Percentiles rank a stretch among this genome's conserved stretches.
These are phyloP conservation scores for Acyrthosiphon pisum DNA, from an alignment of 1,140 invertebrate genomes.

Conservation along the genomic window DNA sequence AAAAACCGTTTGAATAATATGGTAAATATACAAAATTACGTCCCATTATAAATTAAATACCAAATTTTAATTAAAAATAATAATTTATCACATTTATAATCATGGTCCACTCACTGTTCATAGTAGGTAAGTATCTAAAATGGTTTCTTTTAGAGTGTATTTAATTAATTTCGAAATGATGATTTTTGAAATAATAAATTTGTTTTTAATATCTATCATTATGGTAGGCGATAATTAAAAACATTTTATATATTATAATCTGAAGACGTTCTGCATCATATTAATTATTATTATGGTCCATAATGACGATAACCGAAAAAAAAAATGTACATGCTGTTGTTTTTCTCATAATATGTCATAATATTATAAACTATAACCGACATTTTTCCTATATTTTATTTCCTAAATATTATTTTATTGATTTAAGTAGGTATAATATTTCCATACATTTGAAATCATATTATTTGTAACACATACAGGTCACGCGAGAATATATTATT, in stretches of 20 bases:
- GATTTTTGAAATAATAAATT: background rate
- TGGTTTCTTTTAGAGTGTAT: background rate
- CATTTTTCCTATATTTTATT: no score
- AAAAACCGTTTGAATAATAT: background rate
- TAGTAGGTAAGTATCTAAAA: background rate
- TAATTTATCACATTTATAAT: background rate
- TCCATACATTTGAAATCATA: no score
- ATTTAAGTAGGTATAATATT: no score
- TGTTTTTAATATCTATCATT: background rate
- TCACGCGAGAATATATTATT: no score
- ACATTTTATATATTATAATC: background rate
- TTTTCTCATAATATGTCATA: background rate
- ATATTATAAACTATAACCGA: background rate
- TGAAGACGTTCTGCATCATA: background rate
- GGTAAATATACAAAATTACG: background rate
- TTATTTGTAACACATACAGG: no score
- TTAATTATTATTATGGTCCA: background rate
- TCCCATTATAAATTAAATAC: background rate
- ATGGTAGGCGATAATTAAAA: background rate
- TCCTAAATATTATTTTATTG: no score
- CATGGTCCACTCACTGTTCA: background rate
- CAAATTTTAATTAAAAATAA: conserved; percentile 20
- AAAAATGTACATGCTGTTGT: background rate
- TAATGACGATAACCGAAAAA: background rate
- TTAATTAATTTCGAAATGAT: background rate